Evolutionary conservation across 2,888 invertebrate species (phyloP).

Genomic region (Geotrupes spiniger): DNA sequence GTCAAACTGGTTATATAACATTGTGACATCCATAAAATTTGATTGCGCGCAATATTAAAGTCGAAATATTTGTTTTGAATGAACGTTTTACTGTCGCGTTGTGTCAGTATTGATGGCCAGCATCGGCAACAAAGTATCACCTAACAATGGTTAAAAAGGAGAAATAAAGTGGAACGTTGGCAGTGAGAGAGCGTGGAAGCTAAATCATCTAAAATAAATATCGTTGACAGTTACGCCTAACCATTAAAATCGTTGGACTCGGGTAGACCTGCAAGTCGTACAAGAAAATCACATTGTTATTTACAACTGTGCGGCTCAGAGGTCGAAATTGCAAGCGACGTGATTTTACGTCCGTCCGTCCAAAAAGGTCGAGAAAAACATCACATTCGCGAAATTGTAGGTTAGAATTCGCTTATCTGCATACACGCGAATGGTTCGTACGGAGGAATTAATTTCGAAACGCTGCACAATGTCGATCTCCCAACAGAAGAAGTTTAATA

Average conservation of each 20-base stretch:
- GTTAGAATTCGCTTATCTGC: no score
- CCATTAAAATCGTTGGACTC: slow-evolving; percentile 23
- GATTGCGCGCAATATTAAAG: no score
- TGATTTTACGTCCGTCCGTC: slow-evolving; percentile 10
- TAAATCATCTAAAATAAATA: slow-evolving; percentile 52
- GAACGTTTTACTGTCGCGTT: no score
- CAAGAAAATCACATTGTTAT: slow-evolving; percentile 44
- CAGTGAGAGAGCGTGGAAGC: slow-evolving; percentile 7
- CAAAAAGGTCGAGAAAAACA: slow-evolving; percentile 9
- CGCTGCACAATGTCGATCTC: not conserved
- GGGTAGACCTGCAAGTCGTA: slow-evolving; percentile 38
- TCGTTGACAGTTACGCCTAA: slow-evolving; percentile 46
- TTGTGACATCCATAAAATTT: no score
- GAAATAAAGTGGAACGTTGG: no score
- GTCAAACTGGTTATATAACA: no score
- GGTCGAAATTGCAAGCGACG: slow-evolving; percentile 30
- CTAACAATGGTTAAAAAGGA: no score
- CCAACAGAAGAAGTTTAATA: slow-evolving; percentile 25
- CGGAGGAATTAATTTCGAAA: slow-evolving; percentile 5
- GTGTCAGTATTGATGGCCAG: no score
- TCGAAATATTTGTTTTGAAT: no score
- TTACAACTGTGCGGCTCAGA: slow-evolving; percentile 37
- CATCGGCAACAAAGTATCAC: no score
- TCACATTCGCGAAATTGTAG: slow-evolving; percentile 4
- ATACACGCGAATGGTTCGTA: not conserved